Base-by-base conservation (phyloP, 2,113 vertebrate species). In the Marmota flaviventris region DNA sequence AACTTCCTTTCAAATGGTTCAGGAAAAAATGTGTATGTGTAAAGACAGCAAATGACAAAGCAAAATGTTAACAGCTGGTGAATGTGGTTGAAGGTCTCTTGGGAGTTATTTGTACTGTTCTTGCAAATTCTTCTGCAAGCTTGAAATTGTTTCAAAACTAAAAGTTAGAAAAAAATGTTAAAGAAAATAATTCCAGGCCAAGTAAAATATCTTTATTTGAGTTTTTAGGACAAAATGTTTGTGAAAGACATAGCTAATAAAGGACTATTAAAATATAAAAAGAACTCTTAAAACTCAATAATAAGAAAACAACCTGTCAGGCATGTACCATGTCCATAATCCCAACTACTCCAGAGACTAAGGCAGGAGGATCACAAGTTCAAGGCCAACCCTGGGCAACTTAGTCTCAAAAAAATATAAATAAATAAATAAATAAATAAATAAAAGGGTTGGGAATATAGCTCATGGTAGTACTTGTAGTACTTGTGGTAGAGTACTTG, bases 141-240 rank as follows among this genome's bases (percentile, higher is more conserved):
- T 84, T 93, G 18, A 90, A 92, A 81, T 58, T 51, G 22, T 79
- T 93, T 92, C 48, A 65, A 84, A 95, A 84, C 65, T 56, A 72
- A 84, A 89, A 93, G 51, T 87, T n/a, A 2, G 48, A 13, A 51
- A 51, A 51, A 51, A 51, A 51, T 51, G 48, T 51, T 51, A 51
- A 51, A 51, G 96, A 75, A 65, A 34, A 76, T 73, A 51, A n/a
- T 4, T 58, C 75, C 22, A 89, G 20, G 75, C 42, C 34, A 82
- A 69, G 77, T 85, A 42, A 88, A 92, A 93, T 16, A n/a, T 75
- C 58, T 75, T 67, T 61, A 73, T 39, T 73, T 82, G 5, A 22
- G 34, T 81, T 20, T 96, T 76, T 83, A 22, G 85, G 37, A 84
- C 37, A 92, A 95, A 97, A 79, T 90, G 63, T 86, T 73, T 94